phyloP scores from a whole-genome alignment of 2,113 vertebrate genomes.

The Chamaea fasciata region DNA sequence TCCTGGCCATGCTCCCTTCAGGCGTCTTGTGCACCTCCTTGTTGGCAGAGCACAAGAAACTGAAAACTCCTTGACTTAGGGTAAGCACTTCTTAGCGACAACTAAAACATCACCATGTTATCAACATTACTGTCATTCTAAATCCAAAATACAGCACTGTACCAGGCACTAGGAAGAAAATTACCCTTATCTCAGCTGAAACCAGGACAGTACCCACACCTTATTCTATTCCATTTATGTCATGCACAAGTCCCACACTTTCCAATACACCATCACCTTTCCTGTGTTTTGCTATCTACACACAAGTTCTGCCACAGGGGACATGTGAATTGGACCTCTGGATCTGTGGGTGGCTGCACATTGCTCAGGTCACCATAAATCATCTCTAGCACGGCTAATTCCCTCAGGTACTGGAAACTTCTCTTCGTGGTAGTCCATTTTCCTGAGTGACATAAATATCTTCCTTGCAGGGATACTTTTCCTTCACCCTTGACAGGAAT shows the following conservation, averaged over 20 bases:
- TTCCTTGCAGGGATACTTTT: background rate
- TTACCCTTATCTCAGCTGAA: background rate
- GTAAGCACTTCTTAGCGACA: background rate
- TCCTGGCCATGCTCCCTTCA: background rate
- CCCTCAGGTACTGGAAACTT: background rate
- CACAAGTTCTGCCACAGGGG: background rate
- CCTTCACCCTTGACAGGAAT: background rate
- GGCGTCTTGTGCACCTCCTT: background rate
- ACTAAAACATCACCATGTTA: background rate
- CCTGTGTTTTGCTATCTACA: background rate
- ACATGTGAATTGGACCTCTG: background rate
- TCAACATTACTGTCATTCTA: background rate
- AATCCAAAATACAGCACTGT: background rate
- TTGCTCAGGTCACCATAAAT: background rate
- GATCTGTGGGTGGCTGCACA: background rate
- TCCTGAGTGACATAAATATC: background rate
- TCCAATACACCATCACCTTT: background rate
- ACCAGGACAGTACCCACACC: background rate
- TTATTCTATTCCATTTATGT: background rate
- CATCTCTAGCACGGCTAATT: background rate
- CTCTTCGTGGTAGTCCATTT: background rate
- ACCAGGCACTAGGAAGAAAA: background rate
- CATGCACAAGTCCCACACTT: background rate
- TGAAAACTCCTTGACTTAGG: background rate
- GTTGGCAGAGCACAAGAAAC: background rate